Conservation (phyloP, 1,140 invertebrate genomes). For the Apis dorsata region DNA sequence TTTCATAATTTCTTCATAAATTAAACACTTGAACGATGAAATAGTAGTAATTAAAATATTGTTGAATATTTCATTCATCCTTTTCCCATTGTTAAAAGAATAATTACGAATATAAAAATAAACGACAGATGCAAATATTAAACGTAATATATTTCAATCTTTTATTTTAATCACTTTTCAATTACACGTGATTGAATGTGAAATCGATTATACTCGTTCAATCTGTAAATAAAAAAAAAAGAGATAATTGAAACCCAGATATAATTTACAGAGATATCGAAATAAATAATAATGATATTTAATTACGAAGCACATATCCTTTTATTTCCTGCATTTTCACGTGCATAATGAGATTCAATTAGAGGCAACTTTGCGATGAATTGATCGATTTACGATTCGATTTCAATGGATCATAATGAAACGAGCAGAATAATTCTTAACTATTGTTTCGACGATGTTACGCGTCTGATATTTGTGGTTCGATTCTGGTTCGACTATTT, state of each 20-base stretch:
- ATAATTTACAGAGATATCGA: background rate
- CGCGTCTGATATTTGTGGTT: background rate
- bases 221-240: background rate
- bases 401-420: no score
- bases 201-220: background rate
- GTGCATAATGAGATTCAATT: background rate
- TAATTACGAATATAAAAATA: no score
- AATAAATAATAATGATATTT: background rate
- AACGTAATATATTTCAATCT: background rate
- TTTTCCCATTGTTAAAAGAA: no score
- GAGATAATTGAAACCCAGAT: background rate
- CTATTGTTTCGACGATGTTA: background rate
- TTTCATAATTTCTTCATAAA: no score
- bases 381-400: no score
- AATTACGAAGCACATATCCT: background rate
- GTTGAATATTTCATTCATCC: no score
- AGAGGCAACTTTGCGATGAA: background rate
- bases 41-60: no score
- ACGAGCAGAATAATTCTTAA: no score
- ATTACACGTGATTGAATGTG: background rate
- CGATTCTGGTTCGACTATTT: background rate
- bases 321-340: background rate
- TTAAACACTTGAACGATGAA: no score
- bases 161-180: background rate
- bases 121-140: no score